Base-by-base conservation (phyloP, 2,888 invertebrate species). In the Bimastos eiseni region DNA sequence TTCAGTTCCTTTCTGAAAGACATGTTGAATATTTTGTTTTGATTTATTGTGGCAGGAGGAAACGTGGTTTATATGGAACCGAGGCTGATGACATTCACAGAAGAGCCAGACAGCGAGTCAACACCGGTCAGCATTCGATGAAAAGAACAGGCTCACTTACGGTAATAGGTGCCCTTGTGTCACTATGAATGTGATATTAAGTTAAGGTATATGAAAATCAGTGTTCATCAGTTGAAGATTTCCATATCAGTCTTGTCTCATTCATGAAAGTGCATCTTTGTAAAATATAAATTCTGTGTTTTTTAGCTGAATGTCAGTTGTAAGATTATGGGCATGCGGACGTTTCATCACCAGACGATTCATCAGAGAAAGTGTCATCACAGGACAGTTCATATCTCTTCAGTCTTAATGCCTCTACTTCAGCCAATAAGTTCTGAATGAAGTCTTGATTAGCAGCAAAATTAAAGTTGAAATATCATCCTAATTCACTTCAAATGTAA, bases 41-140 rank as follows among this genome's bases (percentile, higher is more conserved):
- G 1, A 21, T 49, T 41, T 36, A 6, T 41, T 90, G 5, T 55
- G 30, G 33, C 33, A 89, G 90, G 88, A 90, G 90, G 17, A 90
- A 90, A 37, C 44, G 36, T 19, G 90, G 90, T 38, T 34, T 90
- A 33, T 88, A 49, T 41, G 88, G 90, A 21, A 21, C 41, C 36
- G 88, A 86, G 34, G 36, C 88, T 33, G 88, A 90, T 21, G 90
- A 90, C 41, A 33, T 90, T 17, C 90, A 86, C 36, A 90, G 83
- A 19, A 30, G 86, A 36, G 86, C 86, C 37, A 90, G 90, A 33
- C 36, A 89, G 41, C 70, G 83, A 86, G 55, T 70, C 37, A 38
- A 90, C 70, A 90, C 70, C 19, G 70, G 83, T 41, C 33, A 36
- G n/a, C 86, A 86, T 37, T 86, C 86, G 19, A 36, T 34, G 34